Evolutionary conservation across 2,888 invertebrate genomes (phyloP).

Genomic region (Subacronicta megacephala): DNA sequence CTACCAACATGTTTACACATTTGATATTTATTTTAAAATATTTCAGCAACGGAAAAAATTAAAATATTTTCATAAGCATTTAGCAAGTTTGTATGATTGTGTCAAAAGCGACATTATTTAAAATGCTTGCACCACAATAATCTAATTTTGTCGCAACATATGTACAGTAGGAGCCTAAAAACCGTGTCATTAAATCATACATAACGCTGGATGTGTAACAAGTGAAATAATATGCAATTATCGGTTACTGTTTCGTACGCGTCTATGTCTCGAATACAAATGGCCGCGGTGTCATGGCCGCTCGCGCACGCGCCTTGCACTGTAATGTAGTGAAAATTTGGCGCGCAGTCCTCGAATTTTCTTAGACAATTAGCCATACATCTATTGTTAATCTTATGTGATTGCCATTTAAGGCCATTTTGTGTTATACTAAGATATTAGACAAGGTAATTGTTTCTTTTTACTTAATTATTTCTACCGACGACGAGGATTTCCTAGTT

Average conservation of each 20-base stretch:
- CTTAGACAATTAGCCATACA: conserved; percentile 5
- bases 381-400: conserved; percentile 17
- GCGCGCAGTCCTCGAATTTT: conserved; percentile 41
- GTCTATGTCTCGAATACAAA: conserved; percentile 66
- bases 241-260: conserved; percentile 53
- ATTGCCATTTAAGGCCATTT: conserved; percentile 32
- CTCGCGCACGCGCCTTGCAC: conserved; percentile 56
- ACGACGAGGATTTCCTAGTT: conserved; percentile 21
- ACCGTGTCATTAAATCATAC: conserved; percentile 53
- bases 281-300: conserved; percentile 71
- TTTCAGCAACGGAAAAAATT: no score
- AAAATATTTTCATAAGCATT: no score
- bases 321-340: conserved; percentile 65
- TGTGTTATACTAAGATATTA: conserved; percentile 8
- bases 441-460: conserved; percentile 18
- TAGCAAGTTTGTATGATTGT: not conserved
- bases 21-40: no score
- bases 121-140: conserved; percentile 13
- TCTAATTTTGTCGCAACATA: conserved; percentile 38
- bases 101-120: conserved; percentile 2
- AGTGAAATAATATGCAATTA: conserved; percentile 70
- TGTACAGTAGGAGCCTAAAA: conserved; percentile 35
- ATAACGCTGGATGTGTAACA: conserved; percentile 58
- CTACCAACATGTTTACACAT: no score
- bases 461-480: not conserved